Percentiles rank a stretch among this genome's conserved stretches.
These are phyloP conservation scores for Polydrusus tereticollis DNA, from an alignment of 2,888 invertebrate genomes.

Conservation along the genomic window DNA sequence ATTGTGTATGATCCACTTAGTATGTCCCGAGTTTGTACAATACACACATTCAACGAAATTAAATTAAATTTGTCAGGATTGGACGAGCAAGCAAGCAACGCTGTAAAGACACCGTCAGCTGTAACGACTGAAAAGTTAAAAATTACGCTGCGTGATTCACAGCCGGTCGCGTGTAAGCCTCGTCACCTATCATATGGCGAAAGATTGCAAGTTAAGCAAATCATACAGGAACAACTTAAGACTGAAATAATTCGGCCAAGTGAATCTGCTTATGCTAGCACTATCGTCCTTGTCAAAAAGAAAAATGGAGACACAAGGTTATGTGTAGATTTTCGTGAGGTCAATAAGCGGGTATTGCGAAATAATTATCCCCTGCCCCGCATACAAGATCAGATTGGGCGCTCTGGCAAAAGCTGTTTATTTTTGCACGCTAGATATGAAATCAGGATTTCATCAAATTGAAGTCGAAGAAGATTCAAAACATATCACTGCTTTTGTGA, in stretches of 20 bases:
- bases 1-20: background rate
- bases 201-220: constrained; percentile 29
- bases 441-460: no score
- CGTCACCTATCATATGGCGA: constrained; percentile 26
- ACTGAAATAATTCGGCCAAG: constrained; percentile 24
- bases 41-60: background rate
- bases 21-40: background rate
- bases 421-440: no score
- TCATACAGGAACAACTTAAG: constrained; percentile 12
- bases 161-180: constrained; percentile 21
- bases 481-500: no score
- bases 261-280: constrained; percentile 28
- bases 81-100: background rate
- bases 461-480: no score
- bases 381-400: constrained; percentile 27
- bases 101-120: constrained; percentile 2
- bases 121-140: constrained; percentile 16
- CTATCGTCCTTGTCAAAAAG: constrained; percentile 30
- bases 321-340: constrained; percentile 25
- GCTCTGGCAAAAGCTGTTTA: no score
- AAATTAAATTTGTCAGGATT: background rate
- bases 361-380: constrained; percentile 18
- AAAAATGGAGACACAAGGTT: constrained; percentile 19
- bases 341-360: constrained; percentile 11
- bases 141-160: constrained; percentile 13